A percentile compares a stretch with the other conserved stretches of the same genome.
These are phyloP conservation scores for Varanus salvator DNA, from an alignment of 2,113 vertebrate species.

Conservation along the genomic window DNA sequence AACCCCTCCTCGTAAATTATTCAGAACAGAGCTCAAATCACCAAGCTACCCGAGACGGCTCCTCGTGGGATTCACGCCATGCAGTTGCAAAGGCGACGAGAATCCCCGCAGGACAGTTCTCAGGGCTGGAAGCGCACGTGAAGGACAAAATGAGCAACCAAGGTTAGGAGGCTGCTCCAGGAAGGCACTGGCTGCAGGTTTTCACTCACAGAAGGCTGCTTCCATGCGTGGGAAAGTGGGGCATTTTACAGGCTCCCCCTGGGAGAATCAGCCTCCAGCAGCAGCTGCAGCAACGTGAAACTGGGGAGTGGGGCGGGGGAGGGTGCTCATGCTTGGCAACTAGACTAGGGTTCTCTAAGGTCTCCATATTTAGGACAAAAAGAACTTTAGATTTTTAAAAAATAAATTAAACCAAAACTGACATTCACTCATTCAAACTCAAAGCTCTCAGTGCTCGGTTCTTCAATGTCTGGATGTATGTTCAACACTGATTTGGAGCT, in stretches of 20 bases:
- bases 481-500: no score
- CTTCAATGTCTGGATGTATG: no score
- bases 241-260: background rate
- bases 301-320: background rate
- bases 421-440: no score
- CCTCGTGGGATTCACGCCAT: constrained; percentile 75
- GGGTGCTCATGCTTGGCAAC: background rate
- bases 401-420: no score
- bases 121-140: constrained; percentile 7
- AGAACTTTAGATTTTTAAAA: no score
- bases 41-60: constrained; percentile 73
- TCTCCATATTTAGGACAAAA: no score
- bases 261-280: background rate
- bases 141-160: constrained; percentile 59
- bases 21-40: constrained; percentile 75
- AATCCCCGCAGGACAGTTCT: constrained; percentile 33
- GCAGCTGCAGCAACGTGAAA: background rate
- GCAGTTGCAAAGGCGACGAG: constrained; percentile 63
- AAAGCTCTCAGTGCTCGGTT: no score
- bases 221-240: background rate
- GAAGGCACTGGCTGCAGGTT: background rate
- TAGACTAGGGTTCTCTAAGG: background rate
- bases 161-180: background rate
- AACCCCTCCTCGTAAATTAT: constrained; percentile 78
- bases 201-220: background rate